phyloP scores from a whole-genome alignment of 2,797 vertebrate species.

The Diplodus puntazzo region DNA sequence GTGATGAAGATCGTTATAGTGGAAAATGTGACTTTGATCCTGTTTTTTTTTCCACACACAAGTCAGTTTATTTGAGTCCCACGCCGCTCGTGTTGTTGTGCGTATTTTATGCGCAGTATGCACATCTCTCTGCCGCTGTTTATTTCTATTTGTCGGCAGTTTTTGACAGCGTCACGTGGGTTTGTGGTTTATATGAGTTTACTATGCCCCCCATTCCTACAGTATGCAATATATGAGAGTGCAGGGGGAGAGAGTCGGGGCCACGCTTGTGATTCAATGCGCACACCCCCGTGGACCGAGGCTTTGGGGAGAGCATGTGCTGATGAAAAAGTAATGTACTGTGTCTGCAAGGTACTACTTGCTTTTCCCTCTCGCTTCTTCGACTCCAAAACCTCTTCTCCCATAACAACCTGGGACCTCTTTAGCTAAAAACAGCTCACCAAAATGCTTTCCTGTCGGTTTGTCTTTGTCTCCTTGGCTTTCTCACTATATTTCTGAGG shows the following conservation, averaged over 20 bases:
- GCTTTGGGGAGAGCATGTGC: slow-evolving; percentile 84
- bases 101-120: slow-evolving; percentile 55
- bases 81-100: slow-evolving; percentile 11
- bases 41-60: slow-evolving; percentile 8
- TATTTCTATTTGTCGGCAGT: slow-evolving; percentile 64
- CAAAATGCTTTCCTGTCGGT: slow-evolving; percentile 52
- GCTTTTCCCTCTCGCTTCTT: slow-evolving; percentile 66
- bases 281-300: slow-evolving; percentile 78
- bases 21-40: slow-evolving; percentile 54
- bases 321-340: slow-evolving; percentile 90
- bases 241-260: slow-evolving; percentile 60
- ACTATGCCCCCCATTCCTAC: slow-evolving; percentile 59
- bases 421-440: slow-evolving; percentile 73
- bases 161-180: slow-evolving; percentile 67
- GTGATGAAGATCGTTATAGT: slow-evolving; percentile 47
- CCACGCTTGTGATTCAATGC: slow-evolving; percentile 79
- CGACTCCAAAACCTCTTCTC: slow-evolving; percentile 64
- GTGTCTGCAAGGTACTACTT: slow-evolving; percentile 83
- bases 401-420: slow-evolving; percentile 67
- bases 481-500: slow-evolving; percentile 24
- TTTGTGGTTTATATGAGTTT: slow-evolving; percentile 60
- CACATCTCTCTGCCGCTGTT: slow-evolving; percentile 57
- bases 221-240: slow-evolving; percentile 78
- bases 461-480: slow-evolving; percentile 44
- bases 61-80: background rate